Base-by-base conservation (phyloP, 2,888 invertebrate genomes). In the Harpalus rubripes region DNA sequence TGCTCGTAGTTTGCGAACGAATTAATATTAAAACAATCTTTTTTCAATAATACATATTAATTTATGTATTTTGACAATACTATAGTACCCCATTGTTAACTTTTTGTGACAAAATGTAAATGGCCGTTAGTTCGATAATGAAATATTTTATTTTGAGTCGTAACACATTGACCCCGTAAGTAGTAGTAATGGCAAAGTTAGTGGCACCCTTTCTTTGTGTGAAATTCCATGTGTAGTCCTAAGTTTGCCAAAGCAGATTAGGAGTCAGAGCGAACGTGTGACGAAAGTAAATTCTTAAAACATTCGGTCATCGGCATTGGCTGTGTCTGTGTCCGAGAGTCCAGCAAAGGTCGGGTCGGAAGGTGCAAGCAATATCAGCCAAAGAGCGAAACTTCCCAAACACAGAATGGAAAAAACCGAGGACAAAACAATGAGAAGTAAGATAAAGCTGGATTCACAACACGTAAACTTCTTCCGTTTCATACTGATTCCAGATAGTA, bases 391-490 rank as follows among this genome's bases (percentile, higher is more conserved):
- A 74, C 72, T 74, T 44, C 72, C 22, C 39, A 68, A 74, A 74
- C 18, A 74, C 44, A 12, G 44, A 74, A 74, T 68, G 44, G 52
- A 74, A 74, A 68, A 74, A 74, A 74, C 72, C 52, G 52, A 41
- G 44, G 52, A 74, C 52, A 68, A 74, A 74, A 74, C 72, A 74
- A 74, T 44, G 44, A 74, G 22, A 44, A 74, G 16, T 15, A 74
- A 74, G 52, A 74, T 74, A 74, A 74, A 74, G 72, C 22, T 44
- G 44, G 44, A 74, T 74, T 74, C 72, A 74, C 72, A 74, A 74
- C 72, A 74, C 72, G 72, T 74, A 74, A 74, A 74, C 41, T 44
- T 74, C 44, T 74, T 74, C 72, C 72, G 72, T 74, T 74, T 74
- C 72, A 74, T 74, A 74, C 72, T 74, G 72, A 44, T 41, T 74